A percentile compares a stretch with the other conserved stretches of the same genome.
Evolutionary conservation across 92 coral and sea anemone genomes (phyloP).

Genomic region (Zoanthus sociatus): DNA sequence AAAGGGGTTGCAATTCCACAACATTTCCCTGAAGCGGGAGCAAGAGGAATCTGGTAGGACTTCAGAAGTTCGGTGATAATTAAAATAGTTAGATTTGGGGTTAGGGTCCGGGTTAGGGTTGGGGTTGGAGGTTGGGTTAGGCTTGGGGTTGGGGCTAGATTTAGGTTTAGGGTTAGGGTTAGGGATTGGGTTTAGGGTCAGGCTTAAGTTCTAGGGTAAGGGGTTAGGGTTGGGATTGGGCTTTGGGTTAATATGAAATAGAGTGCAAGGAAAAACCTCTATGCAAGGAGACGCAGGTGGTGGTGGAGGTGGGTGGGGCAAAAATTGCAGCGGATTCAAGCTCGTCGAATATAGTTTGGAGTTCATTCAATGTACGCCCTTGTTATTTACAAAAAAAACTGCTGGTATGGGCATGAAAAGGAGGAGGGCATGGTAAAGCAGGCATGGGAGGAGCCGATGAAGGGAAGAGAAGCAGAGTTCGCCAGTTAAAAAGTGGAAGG

Average conservation of each 20-base stretch:
- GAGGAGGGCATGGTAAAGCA: too few relatives aligned
- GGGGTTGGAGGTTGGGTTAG: slow-evolving; percentile 22
- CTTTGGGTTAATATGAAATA: too few relatives aligned
- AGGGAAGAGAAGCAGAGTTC: too few relatives aligned
- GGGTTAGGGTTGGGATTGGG: too few relatives aligned
- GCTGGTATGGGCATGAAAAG: too few relatives aligned
- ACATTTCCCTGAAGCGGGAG: slow-evolving; percentile 26
- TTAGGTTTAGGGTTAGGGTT: too few relatives aligned
- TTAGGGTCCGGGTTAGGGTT: slow-evolving; percentile 44
- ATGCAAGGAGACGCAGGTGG: slow-evolving; percentile 16
- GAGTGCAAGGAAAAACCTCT: slow-evolving; percentile 40
- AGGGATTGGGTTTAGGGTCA: too few relatives aligned
- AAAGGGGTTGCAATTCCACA: slow-evolving; percentile 49
- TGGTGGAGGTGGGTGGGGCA: neutral
- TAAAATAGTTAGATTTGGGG: slow-evolving; percentile 25
- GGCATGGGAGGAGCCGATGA: too few relatives aligned
- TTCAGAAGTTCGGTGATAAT: slow-evolving; percentile 56
- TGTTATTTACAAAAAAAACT: neutral
- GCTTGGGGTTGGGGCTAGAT: slow-evolving; percentile 13
- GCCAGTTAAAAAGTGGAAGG: too few relatives aligned
- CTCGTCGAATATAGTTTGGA: slow-evolving; percentile 48
- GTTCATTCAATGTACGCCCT: slow-evolving; percentile 40
- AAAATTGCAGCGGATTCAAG: slow-evolving; percentile 40
- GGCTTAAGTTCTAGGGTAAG: too few relatives aligned
- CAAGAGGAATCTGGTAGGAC: slow-evolving; percentile 68